phyloP scores from a whole-genome alignment of 2,113 vertebrate genomes.

The Heterotis niloticus region DNA sequence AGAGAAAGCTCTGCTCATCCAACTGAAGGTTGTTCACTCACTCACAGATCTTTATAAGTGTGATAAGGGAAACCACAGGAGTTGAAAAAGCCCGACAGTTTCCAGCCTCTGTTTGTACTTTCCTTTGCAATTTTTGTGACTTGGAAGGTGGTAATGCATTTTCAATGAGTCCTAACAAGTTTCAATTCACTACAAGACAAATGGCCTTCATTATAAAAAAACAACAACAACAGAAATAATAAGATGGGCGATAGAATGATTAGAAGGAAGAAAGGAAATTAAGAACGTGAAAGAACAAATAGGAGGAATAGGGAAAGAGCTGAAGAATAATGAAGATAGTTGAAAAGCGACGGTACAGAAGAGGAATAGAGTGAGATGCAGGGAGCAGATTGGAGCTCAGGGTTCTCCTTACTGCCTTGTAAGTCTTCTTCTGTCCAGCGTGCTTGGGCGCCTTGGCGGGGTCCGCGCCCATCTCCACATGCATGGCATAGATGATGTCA shows the following conservation, averaged over 20 bases:
- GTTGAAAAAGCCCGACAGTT: neutral
- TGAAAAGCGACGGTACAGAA: neutral
- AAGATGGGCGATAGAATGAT: neutral
- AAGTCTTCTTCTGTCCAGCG: conserved; percentile 97
- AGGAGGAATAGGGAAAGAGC: neutral
- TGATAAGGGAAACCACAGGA: too few species aligned
- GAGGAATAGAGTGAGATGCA: neutral
- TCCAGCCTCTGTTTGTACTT: neutral
- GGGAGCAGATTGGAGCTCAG: neutral
- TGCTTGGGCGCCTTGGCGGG: conserved; percentile 92
- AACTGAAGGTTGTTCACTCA: too few species aligned
- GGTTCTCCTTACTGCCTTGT: conserved; percentile 41
- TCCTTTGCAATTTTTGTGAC: neutral
- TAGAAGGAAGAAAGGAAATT: neutral
- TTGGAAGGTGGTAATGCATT: neutral
- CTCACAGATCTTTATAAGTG: too few species aligned
- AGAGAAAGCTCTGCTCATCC: too few species aligned
- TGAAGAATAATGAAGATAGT: neutral
- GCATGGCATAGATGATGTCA: conserved; percentile 99
- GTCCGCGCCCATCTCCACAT: conserved; percentile 92
- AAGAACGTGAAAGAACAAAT: neutral
- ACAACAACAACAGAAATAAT: neutral
- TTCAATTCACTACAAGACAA: neutral
- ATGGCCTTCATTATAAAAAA: neutral
- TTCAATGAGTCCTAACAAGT: neutral